Evolutionary conservation across 2,113 vertebrate genomes (phyloP).

Genomic region (Astur gentilis): DNA sequence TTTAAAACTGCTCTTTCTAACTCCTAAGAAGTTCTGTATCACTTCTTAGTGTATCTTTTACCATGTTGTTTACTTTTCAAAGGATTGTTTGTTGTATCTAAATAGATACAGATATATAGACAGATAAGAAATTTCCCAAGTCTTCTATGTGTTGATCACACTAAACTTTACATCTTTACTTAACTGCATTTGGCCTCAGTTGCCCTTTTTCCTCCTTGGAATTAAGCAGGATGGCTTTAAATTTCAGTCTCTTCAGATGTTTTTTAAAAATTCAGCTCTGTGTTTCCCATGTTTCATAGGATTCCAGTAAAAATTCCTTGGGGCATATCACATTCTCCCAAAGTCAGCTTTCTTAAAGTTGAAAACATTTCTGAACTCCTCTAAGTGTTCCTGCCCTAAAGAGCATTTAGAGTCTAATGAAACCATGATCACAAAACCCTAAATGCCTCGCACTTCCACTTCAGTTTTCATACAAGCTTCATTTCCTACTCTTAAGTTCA

Average conservation of each 20-base stretch:
- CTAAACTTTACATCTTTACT: conserved; percentile 47
- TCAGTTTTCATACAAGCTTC: conserved; percentile 20
- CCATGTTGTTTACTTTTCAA: neutral
- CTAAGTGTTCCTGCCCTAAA: neutral
- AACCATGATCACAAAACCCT: conserved; percentile 33
- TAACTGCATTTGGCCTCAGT: conserved; percentile 55
- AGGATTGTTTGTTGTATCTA: neutral
- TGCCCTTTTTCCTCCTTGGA: conserved; percentile 56
- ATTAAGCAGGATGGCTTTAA: conserved; percentile 51
- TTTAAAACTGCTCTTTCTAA: neutral
- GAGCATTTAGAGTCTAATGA: conserved; percentile 39
- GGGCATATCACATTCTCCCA: conserved; percentile 47
- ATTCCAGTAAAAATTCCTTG: conserved; percentile 42
- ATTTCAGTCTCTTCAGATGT: conserved; percentile 50
- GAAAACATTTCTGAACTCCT: conserved; percentile 40
- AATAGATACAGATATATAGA: neutral
- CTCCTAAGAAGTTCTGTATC: neutral
- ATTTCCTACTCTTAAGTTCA: conserved; percentile 38
- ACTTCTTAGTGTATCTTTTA: neutral
- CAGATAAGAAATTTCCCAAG: neutral
- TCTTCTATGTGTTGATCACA: conserved; percentile 22
- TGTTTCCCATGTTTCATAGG: conserved; percentile 56
- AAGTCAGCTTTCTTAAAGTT: conserved; percentile 61
- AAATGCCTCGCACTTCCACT: neutral
- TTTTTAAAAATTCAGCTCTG: conserved; percentile 54